Conservation (phyloP, 1,140 invertebrate species). For the Conus ventricosus region DNA sequence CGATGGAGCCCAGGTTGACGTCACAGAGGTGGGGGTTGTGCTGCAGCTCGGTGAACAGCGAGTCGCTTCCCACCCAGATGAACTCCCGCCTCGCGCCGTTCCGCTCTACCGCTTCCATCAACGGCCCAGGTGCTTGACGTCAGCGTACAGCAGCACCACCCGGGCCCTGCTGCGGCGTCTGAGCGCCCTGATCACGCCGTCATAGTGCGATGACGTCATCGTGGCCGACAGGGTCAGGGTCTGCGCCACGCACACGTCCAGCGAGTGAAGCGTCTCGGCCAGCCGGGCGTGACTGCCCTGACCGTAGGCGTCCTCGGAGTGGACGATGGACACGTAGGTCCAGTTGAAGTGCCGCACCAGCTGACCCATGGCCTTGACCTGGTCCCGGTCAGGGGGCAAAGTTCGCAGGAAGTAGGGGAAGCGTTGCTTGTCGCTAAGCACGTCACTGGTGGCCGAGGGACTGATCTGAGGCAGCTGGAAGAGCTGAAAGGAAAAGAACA, state of each 20-base stretch:
- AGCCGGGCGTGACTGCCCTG: conserved; percentile 62
- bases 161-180: conserved; percentile 52
- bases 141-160: conserved; percentile 82
- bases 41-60: conserved; percentile 83
- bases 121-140: conserved; percentile 81
- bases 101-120: conserved; percentile 75
- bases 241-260: conserved; percentile 75
- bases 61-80: conserved; percentile 85
- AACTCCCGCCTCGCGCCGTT: conserved; percentile 73
- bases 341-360: conserved; percentile 56
- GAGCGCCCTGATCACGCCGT: conserved; percentile 41
- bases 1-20: conserved; percentile 83
- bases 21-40: conserved; percentile 82
- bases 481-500: conserved; percentile 14
- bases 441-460: conserved; percentile 56
- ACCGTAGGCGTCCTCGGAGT: conserved; percentile 75
- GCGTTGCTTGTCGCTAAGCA: conserved; percentile 60
- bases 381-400: conserved; percentile 60
- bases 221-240: conserved; percentile 79
- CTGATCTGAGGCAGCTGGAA: conserved; percentile 63
- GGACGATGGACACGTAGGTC: conserved; percentile 58
- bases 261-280: conserved; percentile 12
- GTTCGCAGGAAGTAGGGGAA: conserved; percentile 63
- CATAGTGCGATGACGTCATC: conserved; percentile 64
- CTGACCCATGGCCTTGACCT: conserved; percentile 56